Base-by-base conservation (phyloP, 2,797 vertebrate genomes). In the Melanotaenia boesemani region DNA sequence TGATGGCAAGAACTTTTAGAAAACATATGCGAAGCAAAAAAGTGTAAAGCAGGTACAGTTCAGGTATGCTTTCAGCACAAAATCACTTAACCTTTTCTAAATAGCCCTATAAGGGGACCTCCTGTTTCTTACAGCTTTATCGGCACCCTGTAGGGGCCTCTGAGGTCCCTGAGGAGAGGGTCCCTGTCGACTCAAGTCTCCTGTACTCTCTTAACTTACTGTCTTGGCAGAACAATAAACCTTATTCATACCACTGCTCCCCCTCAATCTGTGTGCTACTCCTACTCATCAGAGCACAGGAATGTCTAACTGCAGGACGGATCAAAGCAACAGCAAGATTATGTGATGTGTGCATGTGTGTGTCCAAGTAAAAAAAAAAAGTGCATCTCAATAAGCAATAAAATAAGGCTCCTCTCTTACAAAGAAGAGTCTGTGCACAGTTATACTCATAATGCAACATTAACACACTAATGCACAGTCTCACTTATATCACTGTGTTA, bases 221-320 rank as follows among this genome's bases (percentile, higher is more conserved):
- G 79, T 80, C 80, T 78, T 48, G 28, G 76, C 66, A 79, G 64
- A 77, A 93, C 92, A 92, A 92, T 92, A 83, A 79, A 79, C 52
- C 75, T 70, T 39, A 94, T 93, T 93, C 92, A 92, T 91, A 46
- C 61, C 20, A 9, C 39, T 46, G 39, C 76, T 59, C 74, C 67
- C 74, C 79, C 82, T 73, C 67, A 32, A 80, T 83, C 83, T 76
- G 75, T 84, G 88, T 63, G 60, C 82, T 84, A 72, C 70, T 82
- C 69, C 80, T 73, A 73, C 87, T 87, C 81, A 66, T 75, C 74
- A 60, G 71, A 39, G 84, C 86, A 67, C 73, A 90, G 84, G 90
- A 92, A 93, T 92, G 90, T 88, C 84, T 80, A 66, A 69, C 73
- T 77, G 76, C 77, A 28, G 74, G 61, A 83, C 6, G 18, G 80